Evolutionary conservation across 2,113 vertebrate genomes (phyloP).

Genomic region (Limanda limanda): DNA sequence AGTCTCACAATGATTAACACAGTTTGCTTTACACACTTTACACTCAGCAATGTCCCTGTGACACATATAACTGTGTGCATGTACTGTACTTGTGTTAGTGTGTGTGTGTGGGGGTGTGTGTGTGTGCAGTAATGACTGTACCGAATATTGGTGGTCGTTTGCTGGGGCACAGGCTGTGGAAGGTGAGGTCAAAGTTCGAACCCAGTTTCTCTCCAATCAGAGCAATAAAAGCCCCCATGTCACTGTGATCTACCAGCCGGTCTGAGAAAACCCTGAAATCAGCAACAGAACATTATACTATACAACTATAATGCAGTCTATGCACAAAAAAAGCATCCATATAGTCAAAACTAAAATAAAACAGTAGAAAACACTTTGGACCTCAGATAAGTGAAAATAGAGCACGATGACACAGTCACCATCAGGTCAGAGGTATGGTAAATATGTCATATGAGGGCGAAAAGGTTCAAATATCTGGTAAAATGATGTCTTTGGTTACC

Average conservation of each 20-base stretch:
- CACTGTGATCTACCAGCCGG: constrained; percentile 84
- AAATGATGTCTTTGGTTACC: constrained; percentile 71
- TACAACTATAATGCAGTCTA: neutral
- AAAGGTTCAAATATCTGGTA: too few relatives aligned
- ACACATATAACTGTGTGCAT: neutral
- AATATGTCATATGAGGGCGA: neutral
- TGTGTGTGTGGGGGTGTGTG: neutral
- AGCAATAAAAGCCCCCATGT: constrained; percentile 84
- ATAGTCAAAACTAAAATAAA: neutral
- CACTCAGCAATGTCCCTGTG: neutral
- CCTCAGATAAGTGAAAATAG: neutral
- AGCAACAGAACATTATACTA: constrained; percentile 19
- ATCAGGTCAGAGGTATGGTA: neutral
- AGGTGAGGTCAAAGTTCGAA: constrained; percentile 85
- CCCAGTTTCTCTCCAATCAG: constrained; percentile 86
- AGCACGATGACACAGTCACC: neutral
- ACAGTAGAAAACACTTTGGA: neutral
- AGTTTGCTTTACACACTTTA: neutral
- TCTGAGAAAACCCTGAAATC: constrained; percentile 90
- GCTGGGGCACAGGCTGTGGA: constrained; percentile 88
- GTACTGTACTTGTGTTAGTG: neutral
- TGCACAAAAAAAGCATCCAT: neutral
- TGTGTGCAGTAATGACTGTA: constrained; percentile 50
- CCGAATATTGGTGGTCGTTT: constrained; percentile 88
- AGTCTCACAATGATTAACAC: neutral